These are phyloP conservation scores for Odiellus spinosus DNA, from an alignment of 2,888 invertebrate genomes.

Conservation along the genomic window DNA sequence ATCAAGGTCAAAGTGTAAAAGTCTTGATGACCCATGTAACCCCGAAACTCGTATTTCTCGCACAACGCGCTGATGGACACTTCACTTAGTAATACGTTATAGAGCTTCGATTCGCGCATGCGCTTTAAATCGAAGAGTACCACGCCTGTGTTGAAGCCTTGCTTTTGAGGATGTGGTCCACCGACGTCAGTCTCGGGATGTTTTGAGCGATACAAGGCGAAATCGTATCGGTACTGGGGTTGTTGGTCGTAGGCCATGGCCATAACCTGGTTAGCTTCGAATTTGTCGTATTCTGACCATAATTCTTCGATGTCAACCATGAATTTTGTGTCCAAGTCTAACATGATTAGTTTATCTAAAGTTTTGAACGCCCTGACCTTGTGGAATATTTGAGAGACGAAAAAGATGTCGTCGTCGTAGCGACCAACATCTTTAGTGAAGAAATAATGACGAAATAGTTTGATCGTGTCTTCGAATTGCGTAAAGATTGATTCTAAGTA, in stretches of 20 bases:
- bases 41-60: conserved; percentile 34
- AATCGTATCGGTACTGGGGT: conserved; percentile 58
- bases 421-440: conserved; percentile 50
- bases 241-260: conserved; percentile 56
- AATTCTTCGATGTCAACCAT: conserved; percentile 48
- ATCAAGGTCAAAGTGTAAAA: conserved; percentile 53
- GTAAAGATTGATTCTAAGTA: conserved; percentile 44
- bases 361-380: conserved; percentile 41
- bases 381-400: conserved; percentile 54
- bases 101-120: conserved; percentile 45
- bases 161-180: conserved; percentile 37
- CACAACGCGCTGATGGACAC: conserved; percentile 24
- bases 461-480: conserved; percentile 44
- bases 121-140: conserved; percentile 49
- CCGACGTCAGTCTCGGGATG: conserved; percentile 47
- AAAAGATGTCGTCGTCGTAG: conserved; percentile 61
- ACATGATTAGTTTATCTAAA: conserved; percentile 46
- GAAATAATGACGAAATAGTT: conserved; percentile 51
- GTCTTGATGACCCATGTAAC: conserved; percentile 67
- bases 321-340: conserved; percentile 62
- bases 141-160: conserved; percentile 65
- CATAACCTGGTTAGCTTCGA: conserved; percentile 45
- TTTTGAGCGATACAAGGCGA: conserved; percentile 45
- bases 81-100: conserved; percentile 36
- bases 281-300: conserved; percentile 49